Evolutionary conservation across 2,797 vertebrate species (phyloP), one percentile per base, ranked within the genome.

Genomic region (Poeciliopsis infans): DNA sequence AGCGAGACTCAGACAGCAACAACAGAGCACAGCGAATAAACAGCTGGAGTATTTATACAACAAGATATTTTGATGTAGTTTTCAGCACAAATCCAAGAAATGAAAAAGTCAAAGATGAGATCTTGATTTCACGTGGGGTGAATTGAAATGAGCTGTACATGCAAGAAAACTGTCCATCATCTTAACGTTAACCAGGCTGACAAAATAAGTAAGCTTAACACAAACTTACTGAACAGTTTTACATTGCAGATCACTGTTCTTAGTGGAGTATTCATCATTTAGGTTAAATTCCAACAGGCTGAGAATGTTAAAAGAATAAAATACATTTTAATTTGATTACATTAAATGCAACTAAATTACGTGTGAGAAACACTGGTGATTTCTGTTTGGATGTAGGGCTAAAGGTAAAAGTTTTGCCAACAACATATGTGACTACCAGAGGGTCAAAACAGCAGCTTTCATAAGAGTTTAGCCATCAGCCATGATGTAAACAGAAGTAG

Each of bases 381-480:
- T 64, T 36, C 59, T 64, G 31, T 28, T 59, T n/a, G 53, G n/a
- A 57, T 12, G n/a, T 11, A 31, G 28, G 28, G 57, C 57, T 31
- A 31, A 1, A 31, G 13, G 57, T 31, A 31, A 31, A 59, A 7
- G 28, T 59, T 31, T 59, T 12, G 13, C 57, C 33, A 66, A 39
- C 16, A 39, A 36, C 33, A 39, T 66, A 39, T 66, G 7, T 39
- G 33, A 66, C 36, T 2, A 66, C 36, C 10, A 51, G 15, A 33
- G 1, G 8, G 51, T 53, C 47, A 66, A 71, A 70, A 79, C 59
- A 74, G 49, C 36, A 47, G 15, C 39, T 41, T 43, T 53, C 13
- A 46, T 79, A 79, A 72, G 55, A 71, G 13, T 69, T 77, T 46
- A 82, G 83, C 71, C 31, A 46, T 1, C 13, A 68, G 28, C 76